These are phyloP conservation scores for Tetrapedia diversipes DNA, from an alignment of 2,888 invertebrate genomes.

Conservation along the genomic window DNA sequence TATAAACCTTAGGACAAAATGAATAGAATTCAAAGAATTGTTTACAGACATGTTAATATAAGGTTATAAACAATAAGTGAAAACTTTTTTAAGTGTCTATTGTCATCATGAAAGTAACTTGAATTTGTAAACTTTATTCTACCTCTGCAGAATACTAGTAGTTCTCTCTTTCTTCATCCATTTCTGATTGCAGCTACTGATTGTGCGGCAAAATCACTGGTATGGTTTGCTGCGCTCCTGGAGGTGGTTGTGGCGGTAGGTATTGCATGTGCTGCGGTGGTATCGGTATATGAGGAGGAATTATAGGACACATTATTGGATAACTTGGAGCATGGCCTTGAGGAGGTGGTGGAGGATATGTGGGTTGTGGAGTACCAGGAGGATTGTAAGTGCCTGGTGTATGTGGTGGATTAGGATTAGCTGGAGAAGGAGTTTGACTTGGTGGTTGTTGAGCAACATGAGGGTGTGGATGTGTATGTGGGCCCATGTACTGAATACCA, in stretches of 20 bases:
- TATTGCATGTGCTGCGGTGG: conserved; percentile 85
- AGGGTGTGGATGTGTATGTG: conserved; percentile 82
- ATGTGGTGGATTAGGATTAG: conserved; percentile 83
- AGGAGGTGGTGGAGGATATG: conserved; percentile 86
- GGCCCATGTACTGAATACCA: conserved; percentile 85
- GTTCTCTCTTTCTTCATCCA: conserved; percentile 74
- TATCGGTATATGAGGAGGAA: conserved; percentile 82
- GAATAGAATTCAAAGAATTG: conserved; percentile 8
- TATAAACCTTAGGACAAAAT: conserved; percentile 3
- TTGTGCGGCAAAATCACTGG: conserved; percentile 83
- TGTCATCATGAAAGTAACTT: conserved; percentile 69
- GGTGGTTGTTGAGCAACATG: conserved; percentile 80
- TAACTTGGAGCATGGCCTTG: conserved; percentile 84
- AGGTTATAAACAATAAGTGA: conserved; percentile 40
- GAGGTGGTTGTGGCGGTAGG: conserved; percentile 83
- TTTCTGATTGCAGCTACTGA: conserved; percentile 83
- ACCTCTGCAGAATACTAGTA: conserved; percentile 73
- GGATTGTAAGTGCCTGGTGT: conserved; percentile 85
- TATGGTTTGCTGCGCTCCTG: conserved; percentile 82
- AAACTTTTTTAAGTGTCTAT: conserved; percentile 50
- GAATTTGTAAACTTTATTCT: conserved; percentile 70
- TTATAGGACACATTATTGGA: conserved; percentile 86
- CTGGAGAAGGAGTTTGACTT: conserved; percentile 81
- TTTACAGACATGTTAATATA: conserved; percentile 25
- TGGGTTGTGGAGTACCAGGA: conserved; percentile 82